Evolutionary conservation across 2,113 vertebrate genomes (phyloP).

Genomic region (Synchiropus splendidus): DNA sequence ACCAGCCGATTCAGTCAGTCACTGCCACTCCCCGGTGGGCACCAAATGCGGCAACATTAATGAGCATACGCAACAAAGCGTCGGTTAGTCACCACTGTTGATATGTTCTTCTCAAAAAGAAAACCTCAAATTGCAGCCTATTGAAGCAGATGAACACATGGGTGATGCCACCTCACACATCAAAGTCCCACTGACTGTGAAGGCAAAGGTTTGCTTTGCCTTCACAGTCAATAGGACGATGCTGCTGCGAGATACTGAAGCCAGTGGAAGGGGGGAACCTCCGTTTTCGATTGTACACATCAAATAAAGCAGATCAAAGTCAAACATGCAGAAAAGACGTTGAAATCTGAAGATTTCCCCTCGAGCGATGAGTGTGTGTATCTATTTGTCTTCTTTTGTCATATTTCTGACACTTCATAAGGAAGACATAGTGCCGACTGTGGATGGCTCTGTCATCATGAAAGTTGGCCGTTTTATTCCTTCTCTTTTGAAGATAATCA

Average conservation of each 20-base stretch:
- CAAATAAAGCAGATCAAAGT: conserved; percentile 60
- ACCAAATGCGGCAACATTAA: too few species aligned
- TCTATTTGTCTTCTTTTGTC: conserved; percentile 19
- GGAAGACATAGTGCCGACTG: conserved; percentile 23
- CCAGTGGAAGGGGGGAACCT: conserved; percentile 27
- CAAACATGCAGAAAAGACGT: conserved; percentile 44
- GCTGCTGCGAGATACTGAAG: conserved; percentile 34
- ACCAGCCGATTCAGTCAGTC: too few species aligned
- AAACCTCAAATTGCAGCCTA: too few species aligned
- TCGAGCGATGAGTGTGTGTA: conserved; percentile 11
- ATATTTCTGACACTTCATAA: conserved; percentile 26
- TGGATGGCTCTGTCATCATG: conserved; percentile 34
- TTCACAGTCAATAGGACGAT: conserved; percentile 11
- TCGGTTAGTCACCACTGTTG: too few species aligned
- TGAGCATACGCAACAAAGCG: too few species aligned
- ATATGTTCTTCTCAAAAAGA: too few species aligned
- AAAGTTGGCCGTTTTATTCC: conserved; percentile 18
- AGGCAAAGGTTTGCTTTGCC: too few species aligned
- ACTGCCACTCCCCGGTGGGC: too few species aligned
- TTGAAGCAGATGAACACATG: too few species aligned
- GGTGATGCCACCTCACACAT: too few species aligned
- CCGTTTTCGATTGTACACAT: conserved; percentile 47
- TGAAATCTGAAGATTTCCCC: conserved; percentile 27
- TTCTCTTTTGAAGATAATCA: too few species aligned
- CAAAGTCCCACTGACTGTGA: too few species aligned